Evolutionary conservation across 2,113 vertebrate genomes (phyloP), one percentile per base, ranked within the genome.

Genomic region (Odontophorus gujanensis): DNA sequence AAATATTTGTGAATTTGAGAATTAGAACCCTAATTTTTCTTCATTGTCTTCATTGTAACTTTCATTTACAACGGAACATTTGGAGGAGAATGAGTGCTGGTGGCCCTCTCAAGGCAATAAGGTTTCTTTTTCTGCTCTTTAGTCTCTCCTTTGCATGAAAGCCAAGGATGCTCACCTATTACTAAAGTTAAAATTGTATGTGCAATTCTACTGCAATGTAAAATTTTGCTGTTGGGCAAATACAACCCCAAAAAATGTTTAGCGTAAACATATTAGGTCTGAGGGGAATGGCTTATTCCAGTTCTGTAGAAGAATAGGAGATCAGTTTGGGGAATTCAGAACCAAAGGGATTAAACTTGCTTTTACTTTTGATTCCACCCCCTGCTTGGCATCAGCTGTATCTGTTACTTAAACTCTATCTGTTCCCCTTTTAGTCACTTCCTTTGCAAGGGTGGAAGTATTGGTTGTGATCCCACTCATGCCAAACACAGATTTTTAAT

Each of bases 401-500:
- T 85, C 61, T 57, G 57, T 79, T 80, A 24, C 76, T 84, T 74
- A 73, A 84, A 5, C 19, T 85, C 25, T 88, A 8, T 80, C 51
- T 53, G 32, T 76, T 69, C n/a, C 21, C 6, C 40, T 51, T 7
- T 8, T 24, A 89, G 69, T 58, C 30, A 13, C 81, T 73, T 92
- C 47, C 43, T 86, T 87, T 89, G 89, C 59, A 79, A 92, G 81
- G 30, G 10, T 85, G n/a, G 72, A 82, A 88, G 83, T 92, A 95
- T 18, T 36, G 83, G 75, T 76, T 76, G 90, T 91, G 91, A 95
- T 94, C 67, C 73, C 87, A 94, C 75, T 48, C 89, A 93, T 42
- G 76, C 65, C 74, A 82, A 91, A 63, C 34, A 81, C 58, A 79
- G 51, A 80, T 92, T 95, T 96, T 96, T 91, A 96, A 97, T 96